Percentiles rank a stretch among this genome's conserved stretches.
phyloP scores from a whole-genome alignment of 2,797 vertebrate genomes.

The Darevskia nairensis region DNA sequence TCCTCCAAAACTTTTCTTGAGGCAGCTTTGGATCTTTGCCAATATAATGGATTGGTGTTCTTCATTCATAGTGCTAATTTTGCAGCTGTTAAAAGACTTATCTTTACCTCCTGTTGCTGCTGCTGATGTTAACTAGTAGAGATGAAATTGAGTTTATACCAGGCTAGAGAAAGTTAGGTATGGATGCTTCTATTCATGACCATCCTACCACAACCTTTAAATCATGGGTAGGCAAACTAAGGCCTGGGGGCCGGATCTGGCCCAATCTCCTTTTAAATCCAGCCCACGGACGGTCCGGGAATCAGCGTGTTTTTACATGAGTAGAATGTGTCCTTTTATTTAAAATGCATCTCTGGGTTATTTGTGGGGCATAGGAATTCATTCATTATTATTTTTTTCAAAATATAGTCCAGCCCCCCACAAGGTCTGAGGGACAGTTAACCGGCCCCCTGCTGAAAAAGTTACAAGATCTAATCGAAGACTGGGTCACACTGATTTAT shows the following conservation, averaged over 20 bases:
- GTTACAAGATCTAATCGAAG: not conserved
- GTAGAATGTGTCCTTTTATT: too few relatives aligned
- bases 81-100: not conserved
- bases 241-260: too few relatives aligned
- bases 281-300: too few relatives aligned
- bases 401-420: too few relatives aligned
- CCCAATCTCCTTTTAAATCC: too few relatives aligned
- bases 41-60: not conserved
- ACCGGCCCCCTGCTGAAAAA: too few relatives aligned
- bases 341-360: too few relatives aligned
- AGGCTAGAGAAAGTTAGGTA: not conserved
- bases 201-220: not conserved
- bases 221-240: too few relatives aligned
- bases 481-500: not conserved
- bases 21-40: not conserved
- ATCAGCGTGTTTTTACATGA: too few relatives aligned
- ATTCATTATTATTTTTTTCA: too few relatives aligned
- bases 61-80: not conserved
- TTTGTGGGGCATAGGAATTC: too few relatives aligned
- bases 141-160: not conserved
- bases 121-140: not conserved
- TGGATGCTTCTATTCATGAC: not conserved
- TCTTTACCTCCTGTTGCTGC: not conserved
- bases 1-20: not conserved
- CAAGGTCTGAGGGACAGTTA: too few relatives aligned